Evolutionary conservation across 1,140 invertebrate species (phyloP), one percentile per base, ranked within the genome.

Genomic region (Ctenoplectra terminalis): DNA sequence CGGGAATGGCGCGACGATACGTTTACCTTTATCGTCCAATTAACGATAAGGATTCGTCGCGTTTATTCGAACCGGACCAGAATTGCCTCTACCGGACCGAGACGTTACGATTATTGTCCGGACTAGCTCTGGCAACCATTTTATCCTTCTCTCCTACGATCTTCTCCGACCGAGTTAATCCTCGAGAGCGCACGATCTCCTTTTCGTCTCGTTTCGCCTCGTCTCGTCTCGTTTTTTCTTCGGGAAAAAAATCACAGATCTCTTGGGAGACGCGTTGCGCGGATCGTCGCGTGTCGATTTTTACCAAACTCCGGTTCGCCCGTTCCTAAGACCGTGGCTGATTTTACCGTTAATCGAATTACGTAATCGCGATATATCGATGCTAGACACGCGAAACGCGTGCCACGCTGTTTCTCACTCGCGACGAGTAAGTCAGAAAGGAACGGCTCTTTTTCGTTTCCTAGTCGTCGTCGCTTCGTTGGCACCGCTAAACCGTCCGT

Each of bases 21-120:
- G 85, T 85, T 85, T 77, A 54, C 84, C 80, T 89, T 90, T 90
- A 88, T 87, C 88, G 80, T 87, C 85, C 85, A 90, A 90, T 90
- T 90, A 90, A 88, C 85, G 88, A 90, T 90, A 88, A 88, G 78
- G 71, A 78, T 87, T 81, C 82, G 86, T 87, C 83, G 83, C 87
- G 74, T 87, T 85, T 83, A 83, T 81, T 76, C 74, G 43, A 52
- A 69, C 69, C 60, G 58, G 70, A 64, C 64, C 77, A 73, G 66
- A 74, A 87, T 87, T 75, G 69, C 82, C 81, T 78, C 67, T 81
- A 56, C 69, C 74, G 48, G 50, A 4, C 60, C 70, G 60, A 60
- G 66, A 87, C 78, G 76, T 87, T 88, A 88, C 86, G 86, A 88
- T 88, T 87, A 87, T 88, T 82, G 86, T 88, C 56, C 78, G 61